A percentile compares a stretch with the other conserved stretches of the same genome.
Conservation (phyloP, 2,113 vertebrate genomes). For the Procapra przewalskii region DNA sequence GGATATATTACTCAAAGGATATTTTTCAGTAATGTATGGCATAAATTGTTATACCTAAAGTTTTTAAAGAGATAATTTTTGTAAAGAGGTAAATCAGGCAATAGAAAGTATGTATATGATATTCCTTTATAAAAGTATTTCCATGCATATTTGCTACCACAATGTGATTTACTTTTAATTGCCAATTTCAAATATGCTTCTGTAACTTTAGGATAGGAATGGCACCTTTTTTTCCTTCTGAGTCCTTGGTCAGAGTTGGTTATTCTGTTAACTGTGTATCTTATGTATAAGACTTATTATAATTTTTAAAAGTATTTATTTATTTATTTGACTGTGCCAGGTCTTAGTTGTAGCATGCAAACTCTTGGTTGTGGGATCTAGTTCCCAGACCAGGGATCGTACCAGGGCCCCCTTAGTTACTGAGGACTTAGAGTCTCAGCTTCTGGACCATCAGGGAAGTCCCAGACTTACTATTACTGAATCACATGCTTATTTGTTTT, state of each 20-base stretch:
- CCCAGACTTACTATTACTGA: neutral
- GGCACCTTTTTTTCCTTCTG: neutral
- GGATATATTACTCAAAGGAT: neutral
- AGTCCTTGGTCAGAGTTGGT: neutral
- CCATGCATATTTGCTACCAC: neutral
- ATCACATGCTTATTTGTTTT: neutral
- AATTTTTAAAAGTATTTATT: neutral
- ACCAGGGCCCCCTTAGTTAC: neutral
- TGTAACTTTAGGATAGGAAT: neutral
- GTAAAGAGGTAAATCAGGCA: neutral
- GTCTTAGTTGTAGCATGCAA: neutral
- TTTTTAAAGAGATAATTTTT: neutral
- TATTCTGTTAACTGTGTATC: neutral
- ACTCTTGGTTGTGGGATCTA: neutral
- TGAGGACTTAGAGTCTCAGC: neutral
- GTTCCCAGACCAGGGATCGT: neutral
- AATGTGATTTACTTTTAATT: constrained; percentile 3
- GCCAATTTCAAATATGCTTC: neutral
- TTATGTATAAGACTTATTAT: neutral
- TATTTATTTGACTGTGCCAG: neutral
- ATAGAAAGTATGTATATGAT: neutral
- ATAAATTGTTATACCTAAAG: neutral
- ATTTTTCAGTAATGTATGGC: neutral
- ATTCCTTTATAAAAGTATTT: neutral
- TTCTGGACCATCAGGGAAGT: neutral